Evolutionary conservation across 2,113 vertebrate species (phyloP).

Genomic region (Willisornis vidua): DNA sequence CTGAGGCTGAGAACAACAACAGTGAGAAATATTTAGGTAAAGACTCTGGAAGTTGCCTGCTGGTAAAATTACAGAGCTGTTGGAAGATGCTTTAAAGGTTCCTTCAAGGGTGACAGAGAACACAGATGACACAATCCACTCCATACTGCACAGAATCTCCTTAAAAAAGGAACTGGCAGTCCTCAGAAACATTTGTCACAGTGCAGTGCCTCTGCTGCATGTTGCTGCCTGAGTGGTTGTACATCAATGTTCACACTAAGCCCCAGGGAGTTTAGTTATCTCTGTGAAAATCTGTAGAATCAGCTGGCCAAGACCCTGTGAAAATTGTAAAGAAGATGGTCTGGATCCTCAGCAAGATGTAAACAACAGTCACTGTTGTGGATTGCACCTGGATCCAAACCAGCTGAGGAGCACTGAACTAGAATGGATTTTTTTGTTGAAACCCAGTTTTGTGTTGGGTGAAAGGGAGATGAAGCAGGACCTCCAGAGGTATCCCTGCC

Average conservation of each 20-base stretch:
- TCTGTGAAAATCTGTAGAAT: background rate
- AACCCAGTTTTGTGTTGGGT: background rate
- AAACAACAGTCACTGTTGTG: background rate
- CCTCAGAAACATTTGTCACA: background rate
- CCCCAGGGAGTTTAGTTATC: background rate
- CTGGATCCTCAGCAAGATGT: background rate
- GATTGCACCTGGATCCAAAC: background rate
- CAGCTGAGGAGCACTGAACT: background rate
- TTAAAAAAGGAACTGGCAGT: background rate
- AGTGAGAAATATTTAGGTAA: background rate
- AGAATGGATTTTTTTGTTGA: background rate
- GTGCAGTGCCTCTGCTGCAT: background rate
- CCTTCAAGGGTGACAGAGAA: background rate
- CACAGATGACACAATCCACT: background rate
- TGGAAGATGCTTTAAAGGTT: constrained; percentile 4
- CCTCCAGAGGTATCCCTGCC: background rate
- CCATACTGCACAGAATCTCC: background rate
- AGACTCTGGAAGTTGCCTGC: background rate
- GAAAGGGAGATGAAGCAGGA: background rate
- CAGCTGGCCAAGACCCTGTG: background rate
- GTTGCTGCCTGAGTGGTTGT: background rate
- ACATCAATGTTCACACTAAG: background rate
- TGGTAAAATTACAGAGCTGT: background rate
- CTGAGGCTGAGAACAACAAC: background rate
- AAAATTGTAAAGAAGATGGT: background rate